A percentile compares a stretch with the other conserved stretches of the same genome.
These are phyloP conservation scores for Pteria penguin DNA, from an alignment of 2,888 invertebrate species.

Conservation along the genomic window DNA sequence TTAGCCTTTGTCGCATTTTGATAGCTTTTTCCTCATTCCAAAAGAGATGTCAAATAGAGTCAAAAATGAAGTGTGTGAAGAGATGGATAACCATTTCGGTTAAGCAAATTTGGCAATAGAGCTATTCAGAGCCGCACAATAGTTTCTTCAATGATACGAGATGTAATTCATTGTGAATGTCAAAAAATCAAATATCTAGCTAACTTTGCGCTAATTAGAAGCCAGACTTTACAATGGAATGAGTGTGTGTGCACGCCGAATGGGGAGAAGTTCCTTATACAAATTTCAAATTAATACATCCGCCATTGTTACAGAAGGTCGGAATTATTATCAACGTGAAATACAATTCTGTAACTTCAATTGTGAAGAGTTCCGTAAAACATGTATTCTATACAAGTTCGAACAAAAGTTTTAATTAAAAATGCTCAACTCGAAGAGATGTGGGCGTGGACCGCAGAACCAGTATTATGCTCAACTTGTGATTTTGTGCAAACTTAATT, in stretches of 20 bases:
- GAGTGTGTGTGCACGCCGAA: background rate
- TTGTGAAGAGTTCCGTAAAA: slow-evolving; percentile 7
- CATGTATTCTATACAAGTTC: slow-evolving; percentile 18
- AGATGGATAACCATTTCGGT: slow-evolving; percentile 35
- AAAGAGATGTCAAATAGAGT: slow-evolving; percentile 44
- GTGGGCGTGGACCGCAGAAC: background rate
- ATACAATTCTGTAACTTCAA: slow-evolving; percentile 14
- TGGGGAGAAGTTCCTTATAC: background rate
- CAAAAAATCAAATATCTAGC: slow-evolving; percentile 31
- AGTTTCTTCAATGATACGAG: slow-evolving; percentile 18
- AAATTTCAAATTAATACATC: background rate
- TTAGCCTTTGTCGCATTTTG: slow-evolving; percentile 29
- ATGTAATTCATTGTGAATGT: slow-evolving; percentile 22
- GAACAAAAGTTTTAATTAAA: slow-evolving; percentile 19
- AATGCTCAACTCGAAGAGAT: slow-evolving; percentile 12
- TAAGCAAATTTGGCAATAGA: slow-evolving; percentile 40
- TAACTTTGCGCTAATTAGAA: slow-evolving; percentile 27
- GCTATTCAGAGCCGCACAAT: slow-evolving; percentile 37
- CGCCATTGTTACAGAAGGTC: background rate
- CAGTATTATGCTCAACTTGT: background rate
- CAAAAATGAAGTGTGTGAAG: slow-evolving; percentile 43
- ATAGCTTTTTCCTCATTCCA: slow-evolving; percentile 12
- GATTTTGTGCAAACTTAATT: background rate
- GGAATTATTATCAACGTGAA: background rate
- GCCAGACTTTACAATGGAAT: slow-evolving; percentile 7